Evolutionary conservation across 2,888 invertebrate species (phyloP).

Genomic region (Cephus rjabovi): DNA sequence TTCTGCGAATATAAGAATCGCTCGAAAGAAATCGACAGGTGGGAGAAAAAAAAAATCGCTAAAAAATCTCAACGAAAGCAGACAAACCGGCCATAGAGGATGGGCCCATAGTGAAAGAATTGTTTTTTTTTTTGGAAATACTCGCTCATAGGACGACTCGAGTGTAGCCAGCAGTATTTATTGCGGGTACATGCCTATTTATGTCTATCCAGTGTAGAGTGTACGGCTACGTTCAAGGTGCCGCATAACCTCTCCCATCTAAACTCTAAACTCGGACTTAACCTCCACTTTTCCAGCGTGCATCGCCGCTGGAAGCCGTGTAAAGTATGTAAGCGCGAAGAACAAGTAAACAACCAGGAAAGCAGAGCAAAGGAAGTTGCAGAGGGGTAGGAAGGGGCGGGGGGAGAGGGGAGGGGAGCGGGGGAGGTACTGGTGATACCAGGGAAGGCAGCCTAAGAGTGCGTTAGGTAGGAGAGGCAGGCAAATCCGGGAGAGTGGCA

Average conservation of each 20-base stretch:
- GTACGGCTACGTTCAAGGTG: background rate
- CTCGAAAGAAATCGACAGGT: background rate
- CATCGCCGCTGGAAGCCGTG: background rate
- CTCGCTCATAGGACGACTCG: background rate
- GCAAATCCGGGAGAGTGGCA: background rate
- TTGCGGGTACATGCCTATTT: background rate
- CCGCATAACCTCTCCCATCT: background rate
- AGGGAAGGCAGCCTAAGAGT: background rate
- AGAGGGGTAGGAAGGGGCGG: background rate
- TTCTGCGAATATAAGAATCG: too few species aligned
- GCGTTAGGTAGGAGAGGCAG: background rate
- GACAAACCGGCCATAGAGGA: background rate
- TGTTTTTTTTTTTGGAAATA: background rate
- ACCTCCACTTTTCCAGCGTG: background rate
- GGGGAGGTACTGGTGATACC: background rate
- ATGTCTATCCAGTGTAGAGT: background rate
- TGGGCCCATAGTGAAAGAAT: background rate
- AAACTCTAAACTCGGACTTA: background rate
- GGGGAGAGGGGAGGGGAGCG: too few species aligned
- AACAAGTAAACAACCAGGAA: background rate
- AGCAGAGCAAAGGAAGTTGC: background rate
- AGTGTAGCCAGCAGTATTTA: background rate
- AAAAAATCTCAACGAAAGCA: background rate
- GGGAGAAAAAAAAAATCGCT: background rate
- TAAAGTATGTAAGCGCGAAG: background rate